Conservation (phyloP, 2,797 vertebrate genomes). For the Paramormyrops hopkinsi region DNA sequence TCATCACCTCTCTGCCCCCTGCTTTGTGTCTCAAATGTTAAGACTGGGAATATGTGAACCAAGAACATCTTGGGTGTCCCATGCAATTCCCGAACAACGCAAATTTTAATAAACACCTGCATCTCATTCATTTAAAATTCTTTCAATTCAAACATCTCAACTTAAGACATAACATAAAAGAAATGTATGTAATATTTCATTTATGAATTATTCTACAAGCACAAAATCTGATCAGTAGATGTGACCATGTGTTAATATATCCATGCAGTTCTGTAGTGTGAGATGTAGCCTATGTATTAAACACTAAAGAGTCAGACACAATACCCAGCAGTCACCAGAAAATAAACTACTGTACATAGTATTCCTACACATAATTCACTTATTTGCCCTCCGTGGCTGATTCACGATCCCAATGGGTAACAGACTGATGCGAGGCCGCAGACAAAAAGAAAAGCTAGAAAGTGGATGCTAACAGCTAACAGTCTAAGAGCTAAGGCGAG, state of each 20-base stretch:
- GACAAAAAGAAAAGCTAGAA: background rate
- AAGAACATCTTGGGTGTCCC: background rate
- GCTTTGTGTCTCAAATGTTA: too few species aligned
- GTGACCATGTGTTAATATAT: background rate
- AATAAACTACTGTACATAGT: background rate
- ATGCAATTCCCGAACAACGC: background rate
- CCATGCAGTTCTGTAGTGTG: background rate
- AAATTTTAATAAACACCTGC: slow-evolving; percentile 1
- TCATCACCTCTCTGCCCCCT: too few species aligned
- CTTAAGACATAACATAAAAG: background rate
- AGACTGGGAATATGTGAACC: too few species aligned
- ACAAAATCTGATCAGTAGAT: background rate
- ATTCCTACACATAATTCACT: background rate
- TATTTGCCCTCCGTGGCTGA: background rate
- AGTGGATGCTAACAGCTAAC: background rate
- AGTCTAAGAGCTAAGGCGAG: background rate
- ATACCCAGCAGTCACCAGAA: background rate
- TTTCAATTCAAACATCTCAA: background rate
- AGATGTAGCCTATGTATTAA: background rate
- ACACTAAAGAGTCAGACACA: background rate
- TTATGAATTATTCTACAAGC: background rate
- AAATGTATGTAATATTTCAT: background rate
- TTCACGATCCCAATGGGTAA: background rate
- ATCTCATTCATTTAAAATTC: background rate
- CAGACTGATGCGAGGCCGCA: background rate